These are phyloP conservation scores for Myiotriccus ornatus DNA, from an alignment of 2,797 vertebrate species.

Conservation along the genomic window DNA sequence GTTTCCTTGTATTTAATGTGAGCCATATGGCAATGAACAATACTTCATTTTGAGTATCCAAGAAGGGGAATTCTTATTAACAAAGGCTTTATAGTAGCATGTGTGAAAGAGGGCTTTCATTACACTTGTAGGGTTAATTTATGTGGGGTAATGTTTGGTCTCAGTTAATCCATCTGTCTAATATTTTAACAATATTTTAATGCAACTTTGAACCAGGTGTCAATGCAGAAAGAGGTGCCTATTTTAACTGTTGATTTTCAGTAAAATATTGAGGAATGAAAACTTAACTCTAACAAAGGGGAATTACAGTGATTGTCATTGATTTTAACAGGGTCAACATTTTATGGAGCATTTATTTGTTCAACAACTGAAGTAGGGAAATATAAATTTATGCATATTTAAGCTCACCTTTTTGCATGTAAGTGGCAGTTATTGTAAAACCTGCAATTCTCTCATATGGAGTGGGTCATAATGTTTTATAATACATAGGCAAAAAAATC, in stretches of 20 bases:
- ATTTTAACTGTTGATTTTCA: background rate
- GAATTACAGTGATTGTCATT: background rate
- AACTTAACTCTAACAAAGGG: background rate
- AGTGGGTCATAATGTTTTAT: background rate
- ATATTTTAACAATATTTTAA: slow-evolving; percentile 46
- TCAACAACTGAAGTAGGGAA: background rate
- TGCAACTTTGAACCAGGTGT: slow-evolving; percentile 16
- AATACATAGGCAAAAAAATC: background rate
- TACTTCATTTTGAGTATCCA: slow-evolving; percentile 37
- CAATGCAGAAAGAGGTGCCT: background rate
- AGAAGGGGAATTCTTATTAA: slow-evolving; percentile 30
- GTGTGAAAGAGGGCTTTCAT: slow-evolving; percentile 52
- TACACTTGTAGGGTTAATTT: slow-evolving; percentile 37
- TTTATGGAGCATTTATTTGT: background rate
- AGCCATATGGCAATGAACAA: slow-evolving; percentile 60
- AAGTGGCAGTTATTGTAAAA: background rate
- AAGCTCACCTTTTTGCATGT: background rate
- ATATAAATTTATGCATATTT: background rate
- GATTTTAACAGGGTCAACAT: background rate
- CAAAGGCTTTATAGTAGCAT: slow-evolving; percentile 40
- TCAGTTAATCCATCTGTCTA: slow-evolving; percentile 17
- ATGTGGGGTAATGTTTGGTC: slow-evolving; percentile 1
- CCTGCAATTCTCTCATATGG: background rate
- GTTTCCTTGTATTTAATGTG: slow-evolving; percentile 46
- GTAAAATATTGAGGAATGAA: background rate